These are phyloP conservation scores for Chelidonichthys spinosus DNA, from an alignment of 2,797 vertebrate genomes.

Conservation along the genomic window DNA sequence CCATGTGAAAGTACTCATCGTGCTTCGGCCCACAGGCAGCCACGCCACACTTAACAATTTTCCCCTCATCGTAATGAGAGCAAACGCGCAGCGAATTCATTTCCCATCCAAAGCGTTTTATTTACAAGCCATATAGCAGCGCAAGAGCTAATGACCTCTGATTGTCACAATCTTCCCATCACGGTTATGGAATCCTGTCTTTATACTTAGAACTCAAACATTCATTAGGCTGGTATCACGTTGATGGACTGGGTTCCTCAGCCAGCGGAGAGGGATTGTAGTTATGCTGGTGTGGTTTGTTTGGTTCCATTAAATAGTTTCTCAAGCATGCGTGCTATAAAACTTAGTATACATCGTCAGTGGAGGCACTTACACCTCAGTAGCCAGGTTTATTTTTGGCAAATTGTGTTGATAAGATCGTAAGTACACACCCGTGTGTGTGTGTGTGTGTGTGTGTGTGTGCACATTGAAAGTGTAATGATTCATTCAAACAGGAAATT, in stretches of 20 bases:
- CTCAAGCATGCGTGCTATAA: background rate
- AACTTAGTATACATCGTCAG: background rate
- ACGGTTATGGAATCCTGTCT: slow-evolving; percentile 19
- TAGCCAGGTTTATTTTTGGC: background rate
- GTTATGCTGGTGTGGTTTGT: background rate
- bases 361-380: background rate
- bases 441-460: background rate
- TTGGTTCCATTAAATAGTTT: slow-evolving; percentile 31
- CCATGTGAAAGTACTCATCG: slow-evolving; percentile 69
- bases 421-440: background rate
- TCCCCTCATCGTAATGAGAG: slow-evolving; percentile 60
- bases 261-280: background rate
- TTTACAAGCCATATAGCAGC: slow-evolving; percentile 62
- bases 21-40: slow-evolving; percentile 70
- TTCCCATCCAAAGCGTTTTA: slow-evolving; percentile 65
- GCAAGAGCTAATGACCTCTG: slow-evolving; percentile 42
- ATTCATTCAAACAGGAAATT: slow-evolving; percentile 1
- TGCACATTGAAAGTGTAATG: background rate
- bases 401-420: background rate
- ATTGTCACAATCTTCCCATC: slow-evolving; percentile 44
- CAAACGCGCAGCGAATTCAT: slow-evolving; percentile 65
- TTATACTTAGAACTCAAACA: slow-evolving; percentile 22
- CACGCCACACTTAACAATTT: slow-evolving; percentile 76
- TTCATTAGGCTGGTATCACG: slow-evolving; percentile 25
- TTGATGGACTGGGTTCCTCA: background rate